Evolutionary conservation across 2,888 invertebrate species (phyloP).

Genomic region (Terebella lapidaria): DNA sequence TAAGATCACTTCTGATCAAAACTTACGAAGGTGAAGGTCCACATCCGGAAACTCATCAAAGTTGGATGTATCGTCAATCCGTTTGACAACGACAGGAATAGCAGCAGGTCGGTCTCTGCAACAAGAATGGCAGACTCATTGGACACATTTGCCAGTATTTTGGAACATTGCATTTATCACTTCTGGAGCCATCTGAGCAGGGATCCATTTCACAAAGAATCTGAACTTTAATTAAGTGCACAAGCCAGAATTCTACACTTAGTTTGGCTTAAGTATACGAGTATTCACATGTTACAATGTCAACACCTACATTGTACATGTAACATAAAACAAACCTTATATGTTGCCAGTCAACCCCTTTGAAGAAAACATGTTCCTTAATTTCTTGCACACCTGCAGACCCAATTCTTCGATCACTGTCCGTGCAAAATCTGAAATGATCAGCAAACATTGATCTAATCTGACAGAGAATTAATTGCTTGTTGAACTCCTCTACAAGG

Average conservation of each 20-base stretch:
- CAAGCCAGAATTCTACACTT: neutral
- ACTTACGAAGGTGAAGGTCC: constrained; percentile 68
- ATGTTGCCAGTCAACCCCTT: constrained; percentile 95
- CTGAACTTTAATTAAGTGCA: neutral
- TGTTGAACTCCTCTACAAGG: too few species aligned
- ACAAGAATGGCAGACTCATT: too few species aligned
- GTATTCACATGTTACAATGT: too few species aligned
- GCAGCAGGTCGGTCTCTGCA: constrained; percentile 86
- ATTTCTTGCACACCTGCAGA: constrained; percentile 87
- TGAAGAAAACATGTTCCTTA: constrained; percentile 83
- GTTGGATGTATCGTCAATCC: constrained; percentile 99
- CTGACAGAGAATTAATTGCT: too few species aligned
- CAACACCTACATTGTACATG: too few species aligned
- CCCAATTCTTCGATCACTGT: constrained; percentile 87
- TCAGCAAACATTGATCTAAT: too few species aligned
- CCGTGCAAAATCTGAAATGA: constrained; percentile 88
- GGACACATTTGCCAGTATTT: too few species aligned
- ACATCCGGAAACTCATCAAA: constrained; percentile 99
- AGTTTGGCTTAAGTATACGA: too few species aligned
- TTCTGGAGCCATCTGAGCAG: neutral
- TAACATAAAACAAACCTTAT: too few species aligned
- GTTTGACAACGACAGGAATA: constrained; percentile 93
- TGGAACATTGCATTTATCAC: too few species aligned
- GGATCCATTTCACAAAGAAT: too few species aligned
- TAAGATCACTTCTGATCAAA: neutral